phyloP scores from a whole-genome alignment of 2,113 vertebrate genomes.

The Anguilla rostrata region DNA sequence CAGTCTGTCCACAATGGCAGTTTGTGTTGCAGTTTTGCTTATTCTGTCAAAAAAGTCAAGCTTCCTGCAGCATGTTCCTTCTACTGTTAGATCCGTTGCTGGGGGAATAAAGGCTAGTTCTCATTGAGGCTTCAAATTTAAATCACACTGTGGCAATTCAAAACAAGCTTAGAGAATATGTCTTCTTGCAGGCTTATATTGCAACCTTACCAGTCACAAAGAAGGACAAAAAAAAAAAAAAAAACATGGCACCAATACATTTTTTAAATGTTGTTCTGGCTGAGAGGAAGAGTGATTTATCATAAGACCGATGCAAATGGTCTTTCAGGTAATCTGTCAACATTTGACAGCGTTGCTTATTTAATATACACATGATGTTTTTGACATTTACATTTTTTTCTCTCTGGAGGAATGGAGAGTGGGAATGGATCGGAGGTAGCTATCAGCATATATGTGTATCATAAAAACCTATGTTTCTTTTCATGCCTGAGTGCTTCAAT shows the following conservation, averaged over 20 bases:
- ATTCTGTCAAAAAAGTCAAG: neutral
- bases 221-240: neutral
- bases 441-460: neutral
- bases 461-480: neutral
- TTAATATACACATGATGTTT: slow-evolving; percentile 4
- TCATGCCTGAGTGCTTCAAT: neutral
- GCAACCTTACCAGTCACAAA: neutral
- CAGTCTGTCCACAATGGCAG: neutral
- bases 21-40: neutral
- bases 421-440: neutral
- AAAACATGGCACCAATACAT: neutral
- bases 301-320: neutral
- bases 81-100: neutral
- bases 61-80: neutral
- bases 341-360: neutral
- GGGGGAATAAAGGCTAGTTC: neutral
- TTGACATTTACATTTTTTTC: neutral
- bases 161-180: neutral
- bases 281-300: neutral
- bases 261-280: neutral
- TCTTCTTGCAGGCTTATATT: neutral
- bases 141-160: neutral
- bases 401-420: neutral
- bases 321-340: neutral
- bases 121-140: neutral